Conservation (phyloP, 2,888 invertebrate genomes). For the Cerastis rubricosa region DNA sequence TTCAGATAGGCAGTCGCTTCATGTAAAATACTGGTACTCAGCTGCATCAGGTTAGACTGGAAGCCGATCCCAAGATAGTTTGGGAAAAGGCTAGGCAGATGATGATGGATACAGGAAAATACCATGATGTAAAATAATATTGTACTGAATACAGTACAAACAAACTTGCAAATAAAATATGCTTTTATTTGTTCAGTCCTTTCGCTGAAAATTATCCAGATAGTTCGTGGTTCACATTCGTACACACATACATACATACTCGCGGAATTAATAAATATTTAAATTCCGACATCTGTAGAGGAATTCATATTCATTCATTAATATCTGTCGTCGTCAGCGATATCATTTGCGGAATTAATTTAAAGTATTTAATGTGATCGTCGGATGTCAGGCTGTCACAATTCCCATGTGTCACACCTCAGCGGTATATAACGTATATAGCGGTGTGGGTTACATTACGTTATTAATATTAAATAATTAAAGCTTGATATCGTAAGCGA, state of each 20-base stretch:
- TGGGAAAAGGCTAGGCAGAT: too few species aligned
- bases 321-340: constrained; percentile 43
- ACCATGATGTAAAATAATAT: not conserved
- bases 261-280: constrained; percentile 25
- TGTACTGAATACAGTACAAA: not conserved
- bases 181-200: not conserved
- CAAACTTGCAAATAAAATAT: not conserved
- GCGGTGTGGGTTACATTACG: constrained; percentile 12
- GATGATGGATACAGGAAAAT: too few species aligned
- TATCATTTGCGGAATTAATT: constrained; percentile 60
- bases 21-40: too few species aligned
- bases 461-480: constrained; percentile 50
- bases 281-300: constrained; percentile 20
- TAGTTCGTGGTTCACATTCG: not conserved
- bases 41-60: too few species aligned
- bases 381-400: constrained; percentile 33
- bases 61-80: too few species aligned
- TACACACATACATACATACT: not conserved
- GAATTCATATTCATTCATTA: constrained; percentile 56
- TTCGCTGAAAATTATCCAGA: not conserved
- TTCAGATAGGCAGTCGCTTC: too few species aligned
- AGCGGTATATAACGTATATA: not conserved
- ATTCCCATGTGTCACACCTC: constrained; percentile 17
- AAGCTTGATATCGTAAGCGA: constrained; percentile 13
- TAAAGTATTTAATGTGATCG: constrained; percentile 45